Conservation (phyloP, 2,888 invertebrate genomes). For the Nebria brevicollis region DNA sequence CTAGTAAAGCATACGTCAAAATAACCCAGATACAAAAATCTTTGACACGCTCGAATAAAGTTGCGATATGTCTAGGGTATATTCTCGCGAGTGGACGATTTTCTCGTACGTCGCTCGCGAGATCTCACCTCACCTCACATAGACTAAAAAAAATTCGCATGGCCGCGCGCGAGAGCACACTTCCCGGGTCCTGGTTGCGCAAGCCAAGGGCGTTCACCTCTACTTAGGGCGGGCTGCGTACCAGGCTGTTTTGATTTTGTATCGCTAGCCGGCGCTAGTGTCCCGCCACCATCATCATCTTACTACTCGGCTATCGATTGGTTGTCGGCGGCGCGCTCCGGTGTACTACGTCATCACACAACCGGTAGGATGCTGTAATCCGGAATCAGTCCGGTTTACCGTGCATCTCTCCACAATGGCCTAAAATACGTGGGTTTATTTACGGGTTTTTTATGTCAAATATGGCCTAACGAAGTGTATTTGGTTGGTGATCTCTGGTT, state of each 20-base stretch:
- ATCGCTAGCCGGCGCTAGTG: conserved; percentile 42
- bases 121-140: conserved; percentile 12
- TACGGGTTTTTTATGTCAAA: not conserved
- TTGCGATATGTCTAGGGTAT: conserved; percentile 2
- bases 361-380: conserved; percentile 45
- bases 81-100: conserved; percentile 17
- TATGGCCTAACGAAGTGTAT: not conserved
- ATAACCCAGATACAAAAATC: conserved; percentile 3
- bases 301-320: conserved; percentile 33
- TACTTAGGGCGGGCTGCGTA: conserved; percentile 29
- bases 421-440: conserved; percentile 21
- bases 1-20: not conserved
- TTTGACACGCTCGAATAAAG: conserved; percentile 9
- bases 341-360: conserved; percentile 35
- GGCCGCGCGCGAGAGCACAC: not conserved
- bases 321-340: conserved; percentile 32
- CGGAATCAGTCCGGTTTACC: conserved; percentile 44
- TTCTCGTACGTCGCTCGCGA: conserved; percentile 25
- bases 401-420: conserved; percentile 37
- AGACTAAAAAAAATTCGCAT: not conserved
- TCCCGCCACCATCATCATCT: conserved; percentile 20
- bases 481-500: not conserved
- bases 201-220: conserved; percentile 43
- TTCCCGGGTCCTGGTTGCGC: conserved; percentile 41
- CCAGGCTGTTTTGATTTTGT: not conserved